A percentile compares a stretch with the other conserved stretches of the same genome.
These are phyloP conservation scores for Microctonus hyperodae DNA, from an alignment of 2,888 invertebrate genomes.

Conservation along the genomic window DNA sequence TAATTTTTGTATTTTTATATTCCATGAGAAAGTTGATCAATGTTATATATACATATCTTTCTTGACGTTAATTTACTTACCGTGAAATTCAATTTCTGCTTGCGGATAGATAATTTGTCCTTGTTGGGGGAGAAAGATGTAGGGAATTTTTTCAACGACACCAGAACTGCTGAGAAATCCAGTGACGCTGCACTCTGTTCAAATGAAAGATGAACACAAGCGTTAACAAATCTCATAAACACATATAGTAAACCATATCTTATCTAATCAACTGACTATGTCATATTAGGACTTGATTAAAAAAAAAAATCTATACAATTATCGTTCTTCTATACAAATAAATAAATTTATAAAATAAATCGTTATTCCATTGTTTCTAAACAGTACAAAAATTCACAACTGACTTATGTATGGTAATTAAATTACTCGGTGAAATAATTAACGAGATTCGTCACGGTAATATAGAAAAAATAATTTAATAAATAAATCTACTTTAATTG, in stretches of 20 bases:
- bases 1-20: slow-evolving; percentile 4
- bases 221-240: not conserved
- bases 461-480: not conserved
- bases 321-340: no score
- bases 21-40: slow-evolving; percentile 2
- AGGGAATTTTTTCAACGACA: slow-evolving; percentile 80
- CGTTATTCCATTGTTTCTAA: no score
- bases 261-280: not conserved
- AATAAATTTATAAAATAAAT: no score
- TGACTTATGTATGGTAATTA: no score
- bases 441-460: not conserved
- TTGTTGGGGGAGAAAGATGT: slow-evolving; percentile 83
- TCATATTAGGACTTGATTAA: no score
- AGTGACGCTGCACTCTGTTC: slow-evolving; percentile 79
- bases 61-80: slow-evolving; percentile 62
- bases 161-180: slow-evolving; percentile 79
- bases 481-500: no score
- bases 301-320: no score
- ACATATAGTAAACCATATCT: not conserved
- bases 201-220: not conserved
- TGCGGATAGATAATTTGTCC: slow-evolving; percentile 90
- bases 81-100: slow-evolving; percentile 83
- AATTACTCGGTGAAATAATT: no score
- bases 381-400: no score
- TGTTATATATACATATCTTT: slow-evolving; percentile 5